These are phyloP conservation scores for Chirona hameri DNA, from an alignment of 2,888 invertebrate genomes.

Conservation along the genomic window DNA sequence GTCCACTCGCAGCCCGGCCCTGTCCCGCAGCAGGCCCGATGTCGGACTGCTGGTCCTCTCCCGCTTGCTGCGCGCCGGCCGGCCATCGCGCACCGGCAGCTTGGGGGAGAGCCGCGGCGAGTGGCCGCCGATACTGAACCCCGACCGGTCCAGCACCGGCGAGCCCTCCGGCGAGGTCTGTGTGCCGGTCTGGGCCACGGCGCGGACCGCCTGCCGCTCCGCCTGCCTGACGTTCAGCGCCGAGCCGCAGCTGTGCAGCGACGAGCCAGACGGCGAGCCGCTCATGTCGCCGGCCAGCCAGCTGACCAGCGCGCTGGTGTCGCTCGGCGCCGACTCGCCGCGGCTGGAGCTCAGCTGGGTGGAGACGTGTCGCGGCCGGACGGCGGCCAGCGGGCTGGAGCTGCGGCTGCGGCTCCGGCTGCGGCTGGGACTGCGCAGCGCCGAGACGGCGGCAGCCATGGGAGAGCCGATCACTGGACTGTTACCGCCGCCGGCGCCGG, in stretches of 20 bases:
- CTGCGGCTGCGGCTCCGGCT: slow-evolving; percentile 34
- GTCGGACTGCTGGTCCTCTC: slow-evolving; percentile 49
- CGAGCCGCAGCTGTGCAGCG: not conserved
- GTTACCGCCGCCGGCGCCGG: not conserved
- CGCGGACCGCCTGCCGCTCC: slow-evolving; percentile 33
- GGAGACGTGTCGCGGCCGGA: slow-evolving; percentile 1
- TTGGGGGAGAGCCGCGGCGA: slow-evolving; percentile 55
- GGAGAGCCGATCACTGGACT: slow-evolving; percentile 30
- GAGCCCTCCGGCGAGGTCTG: slow-evolving; percentile 64
- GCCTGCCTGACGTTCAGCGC: not conserved
- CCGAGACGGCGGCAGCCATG: slow-evolving; percentile 31
- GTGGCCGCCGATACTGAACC: slow-evolving; percentile 58
- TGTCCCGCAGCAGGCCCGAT: slow-evolving; percentile 41
- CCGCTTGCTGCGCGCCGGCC: slow-evolving; percentile 47
- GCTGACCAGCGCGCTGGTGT: slow-evolving; percentile 60
- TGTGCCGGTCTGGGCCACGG: slow-evolving; percentile 62
- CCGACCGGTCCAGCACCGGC: slow-evolving; percentile 44
- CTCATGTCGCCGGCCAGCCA: slow-evolving; percentile 60
- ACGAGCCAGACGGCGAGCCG: slow-evolving; percentile 51
- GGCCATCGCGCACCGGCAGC: slow-evolving; percentile 54
- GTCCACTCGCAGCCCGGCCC: too few relatives aligned
- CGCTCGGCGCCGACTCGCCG: slow-evolving; percentile 50
- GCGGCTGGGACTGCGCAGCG: slow-evolving; percentile 32
- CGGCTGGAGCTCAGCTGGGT: slow-evolving; percentile 11
- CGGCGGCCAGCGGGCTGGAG: slow-evolving; percentile 34